Evolutionary conservation across 2,888 invertebrate species (phyloP), one percentile per base, ranked within the genome.

Genomic region (Deilephila porcellus): DNA sequence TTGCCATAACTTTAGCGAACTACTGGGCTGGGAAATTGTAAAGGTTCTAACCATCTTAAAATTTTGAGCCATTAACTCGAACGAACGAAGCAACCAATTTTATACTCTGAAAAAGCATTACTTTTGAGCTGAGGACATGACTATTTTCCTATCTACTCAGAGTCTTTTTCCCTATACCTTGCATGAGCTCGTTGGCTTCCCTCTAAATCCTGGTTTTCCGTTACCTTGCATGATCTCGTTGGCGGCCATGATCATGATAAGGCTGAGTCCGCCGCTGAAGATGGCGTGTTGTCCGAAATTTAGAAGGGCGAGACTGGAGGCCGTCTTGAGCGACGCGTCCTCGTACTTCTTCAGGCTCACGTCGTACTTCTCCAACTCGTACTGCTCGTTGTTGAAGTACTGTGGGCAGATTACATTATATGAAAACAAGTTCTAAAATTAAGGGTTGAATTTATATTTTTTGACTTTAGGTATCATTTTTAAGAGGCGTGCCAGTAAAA

Each of bases 271-370:
- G 0, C 96, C 96, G 90, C 98, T 99, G 92, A 99, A 99, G 83
- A 99, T 99, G 3, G 98, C 98, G 93, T 98, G 98, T 89, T 99
- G 99, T 1, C 99, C 99, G 93, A 99, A 99, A 95, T 99, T 99
- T 45, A 99, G 95, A 78, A 97, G 78, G 0, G 99, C 99, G 78
- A 99, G 95, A 85, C 99, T 99, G 0, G 98, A 97, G 72, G 97
- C 98, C 0, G 99, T 99, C 93, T 99, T 99, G 74, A 99, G 95
- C 4, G 99, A 99, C 1, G 99, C 99, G 0, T 93, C 93, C 93
- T 99, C 99, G 89, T 98, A 99, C 87, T 97, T 97, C 88, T 96
- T 96, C 37, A 99, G 92, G 32, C 97, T 97, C 70, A 95, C 94
- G 89, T 99, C 98, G 88, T 99, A 99, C 79, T 98, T 96, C 73